Base-by-base conservation (phyloP, 2,113 vertebrate genomes). In the Amblyornis subalaris region DNA sequence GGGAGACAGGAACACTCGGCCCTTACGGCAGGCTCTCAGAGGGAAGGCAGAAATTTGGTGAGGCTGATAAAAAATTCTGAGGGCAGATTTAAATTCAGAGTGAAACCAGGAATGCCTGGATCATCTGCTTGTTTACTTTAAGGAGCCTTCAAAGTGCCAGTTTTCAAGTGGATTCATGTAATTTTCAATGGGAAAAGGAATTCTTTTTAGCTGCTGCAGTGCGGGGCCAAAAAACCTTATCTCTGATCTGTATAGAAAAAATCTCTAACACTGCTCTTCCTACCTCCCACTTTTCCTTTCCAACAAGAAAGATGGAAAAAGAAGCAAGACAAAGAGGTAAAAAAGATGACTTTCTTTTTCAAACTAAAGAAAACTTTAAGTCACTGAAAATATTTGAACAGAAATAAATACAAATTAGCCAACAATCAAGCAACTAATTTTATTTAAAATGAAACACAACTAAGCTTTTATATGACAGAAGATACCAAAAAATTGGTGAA, bases 401-500 rank as follows among this genome's bases (percentile, higher is more conserved):
- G 78, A 90, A 58, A 75, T 85, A 90, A 96, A 94, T 94, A 97
- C 96, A 95, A 88, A 96, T 94, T 89, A 96, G 82, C 65, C 96
- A 96, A 94, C 88, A 84, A 93, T 71, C 4, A 33, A 95, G 77
- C 57, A 94, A 96, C 95, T 97, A 80, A 48, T 91, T 96, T 96
- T 95, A 94, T 95, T 96, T 88, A 58, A 88, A 92, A 80, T 89
- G 9, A 95, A 95, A 88, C 86, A 84, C 65, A 71, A 26, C 89
- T 95, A 91, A 69, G 69, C 83, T 69, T 88, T 94, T 80, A 60
- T 88, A 83, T 0, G 64, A 94, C 88, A 90, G 70, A 86, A 85
- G 58, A 75, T 78, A 90, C 13, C 36, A 90, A 92, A 91, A 79
- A 85, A 61, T 35, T 77, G 53, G 75, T 61, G 48, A 67, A 62